Evolutionary conservation across 2,113 vertebrate genomes (phyloP).

Genomic region (Ammodytes dubius): DNA sequence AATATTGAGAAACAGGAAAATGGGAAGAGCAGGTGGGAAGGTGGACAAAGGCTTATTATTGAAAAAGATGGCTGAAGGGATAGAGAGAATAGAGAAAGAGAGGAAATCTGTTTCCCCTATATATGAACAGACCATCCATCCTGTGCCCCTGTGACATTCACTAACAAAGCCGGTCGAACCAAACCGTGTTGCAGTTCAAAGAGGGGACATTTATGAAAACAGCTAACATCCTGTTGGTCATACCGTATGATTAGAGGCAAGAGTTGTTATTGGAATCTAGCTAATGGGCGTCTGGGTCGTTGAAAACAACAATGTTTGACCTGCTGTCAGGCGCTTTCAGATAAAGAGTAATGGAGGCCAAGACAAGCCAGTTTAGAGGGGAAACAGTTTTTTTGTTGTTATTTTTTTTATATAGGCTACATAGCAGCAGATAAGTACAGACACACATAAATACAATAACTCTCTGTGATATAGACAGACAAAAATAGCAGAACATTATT

Average conservation of each 20-base stretch:
- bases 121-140: slow-evolving; percentile 34
- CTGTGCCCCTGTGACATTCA: slow-evolving; percentile 29
- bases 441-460: background rate
- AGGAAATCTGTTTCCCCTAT: slow-evolving; percentile 34
- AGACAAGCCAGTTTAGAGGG: background rate
- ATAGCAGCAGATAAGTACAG: no score
- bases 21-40: slow-evolving; percentile 19
- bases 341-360: background rate
- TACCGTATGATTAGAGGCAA: slow-evolving; percentile 28
- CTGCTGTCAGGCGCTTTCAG: slow-evolving; percentile 38
- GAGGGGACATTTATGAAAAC: slow-evolving; percentile 53
- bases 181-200: slow-evolving; percentile 65
- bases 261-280: slow-evolving; percentile 75
- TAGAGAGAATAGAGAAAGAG: slow-evolving; percentile 24
- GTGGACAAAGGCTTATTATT: slow-evolving; percentile 19
- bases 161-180: slow-evolving; percentile 56
- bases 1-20: slow-evolving; percentile 17
- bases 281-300: slow-evolving; percentile 43
- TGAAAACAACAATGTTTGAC: slow-evolving; percentile 47
- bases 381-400: no score
- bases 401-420: no score
- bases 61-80: slow-evolving; percentile 37
- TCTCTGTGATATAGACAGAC: background rate
- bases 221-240: slow-evolving; percentile 70
- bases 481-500: background rate